Conservation (phyloP, 2,113 vertebrate species). For the Narcine bancroftii region DNA sequence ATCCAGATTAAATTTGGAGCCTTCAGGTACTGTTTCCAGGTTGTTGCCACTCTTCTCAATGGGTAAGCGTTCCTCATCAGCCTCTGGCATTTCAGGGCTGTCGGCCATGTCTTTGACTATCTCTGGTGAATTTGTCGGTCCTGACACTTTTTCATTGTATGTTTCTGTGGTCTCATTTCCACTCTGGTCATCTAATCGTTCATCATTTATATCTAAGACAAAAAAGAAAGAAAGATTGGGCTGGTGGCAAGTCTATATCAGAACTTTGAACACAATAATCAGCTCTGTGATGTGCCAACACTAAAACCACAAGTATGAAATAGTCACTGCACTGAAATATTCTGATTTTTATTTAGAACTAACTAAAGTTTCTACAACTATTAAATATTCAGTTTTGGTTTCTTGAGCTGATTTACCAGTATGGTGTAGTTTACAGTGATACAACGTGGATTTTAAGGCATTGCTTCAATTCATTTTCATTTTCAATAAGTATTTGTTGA, state of each 20-base stretch:
- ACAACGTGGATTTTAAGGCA: background rate
- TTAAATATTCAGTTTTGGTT: background rate
- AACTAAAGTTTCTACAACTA: background rate
- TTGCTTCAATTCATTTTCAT: background rate
- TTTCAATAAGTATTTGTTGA: background rate
- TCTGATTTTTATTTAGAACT: background rate
- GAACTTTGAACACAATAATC: background rate
- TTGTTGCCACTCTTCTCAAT: conserved; percentile 57
- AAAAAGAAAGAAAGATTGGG: conserved; percentile 40
- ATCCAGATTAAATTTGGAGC: conserved; percentile 69
- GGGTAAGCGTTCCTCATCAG: conserved; percentile 66
- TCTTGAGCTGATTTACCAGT: background rate
- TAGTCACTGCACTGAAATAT: background rate
- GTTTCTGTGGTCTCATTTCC: conserved; percentile 65
- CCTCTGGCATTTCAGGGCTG: conserved; percentile 68
- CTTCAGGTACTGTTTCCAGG: conserved; percentile 61
- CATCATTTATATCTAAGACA: conserved; percentile 69
- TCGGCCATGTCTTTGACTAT: conserved; percentile 68
- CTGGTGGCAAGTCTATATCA: background rate
- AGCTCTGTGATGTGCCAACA: background rate
- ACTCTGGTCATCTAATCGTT: conserved; percentile 64
- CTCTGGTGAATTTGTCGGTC: conserved; percentile 78
- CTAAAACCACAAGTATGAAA: background rate
- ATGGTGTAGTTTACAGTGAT: background rate
- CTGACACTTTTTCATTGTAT: conserved; percentile 84